Evolutionary conservation across 2,797 vertebrate genomes (phyloP), one percentile per base, ranked within the genome.

Genomic region (Myripristis jacobus): DNA sequence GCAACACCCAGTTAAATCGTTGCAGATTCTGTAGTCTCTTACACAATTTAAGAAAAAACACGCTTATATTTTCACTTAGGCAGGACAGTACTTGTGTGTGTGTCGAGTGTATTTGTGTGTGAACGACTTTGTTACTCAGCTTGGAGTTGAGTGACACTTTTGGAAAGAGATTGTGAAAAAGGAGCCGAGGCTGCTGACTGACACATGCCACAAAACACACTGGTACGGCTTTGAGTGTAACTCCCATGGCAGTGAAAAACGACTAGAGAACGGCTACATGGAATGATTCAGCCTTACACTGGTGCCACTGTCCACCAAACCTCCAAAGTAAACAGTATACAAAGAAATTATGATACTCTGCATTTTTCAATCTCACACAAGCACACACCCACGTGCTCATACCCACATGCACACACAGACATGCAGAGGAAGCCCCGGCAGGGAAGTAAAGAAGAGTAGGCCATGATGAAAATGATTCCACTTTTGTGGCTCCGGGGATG

Each of bases 141-240:
- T 41, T 15, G 13, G 38, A 70, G 69, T 78, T 75, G 78, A 78
- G 78, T 87, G 88, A 90, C 87, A 88, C 76, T 87, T 92, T 87
- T 89, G 81, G 85, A 87, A 77, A 69, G 70, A 72, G 63, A 73
- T 83, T 1, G 79, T 82, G 82, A 92, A 91, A 82, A 86, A 79
- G 72, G 52, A 80, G 82, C 60, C 69, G 68, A 88, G 73, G 77
- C 84, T 79, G 79, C 83, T 85, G 75, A 81, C 61, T 3, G 71
- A 18, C 22, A 60, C 53, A 34, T 43, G 64, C 29, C 16, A 34
- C 15, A 6, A 41, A 41, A 75, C 71, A 50, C 15, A 13, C 76
- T 80, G 73, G 79, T 79, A 66, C 71, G 74, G 61, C 80, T 83
- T 74, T 75, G 67, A 85, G 68, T 19, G 64, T 34, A 54, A 72